Evolutionary conservation across 2,888 invertebrate species (phyloP), one percentile per base, ranked within the genome.

Genomic region (Agonopterix heracliana): DNA sequence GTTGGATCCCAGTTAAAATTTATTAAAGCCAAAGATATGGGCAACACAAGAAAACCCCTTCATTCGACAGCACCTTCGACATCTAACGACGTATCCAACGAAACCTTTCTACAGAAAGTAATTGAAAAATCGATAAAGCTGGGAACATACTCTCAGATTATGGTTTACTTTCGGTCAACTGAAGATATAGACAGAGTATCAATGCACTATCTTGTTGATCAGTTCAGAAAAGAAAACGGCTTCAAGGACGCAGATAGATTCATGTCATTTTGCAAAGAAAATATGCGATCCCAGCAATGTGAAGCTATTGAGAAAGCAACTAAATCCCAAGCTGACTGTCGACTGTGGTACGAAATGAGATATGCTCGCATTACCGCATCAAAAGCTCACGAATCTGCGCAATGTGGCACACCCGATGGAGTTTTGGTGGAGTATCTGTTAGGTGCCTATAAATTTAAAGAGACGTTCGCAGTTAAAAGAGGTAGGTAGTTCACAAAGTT

Each of bases 291-390:
- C n/a, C n/a, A n/a, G n/a, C n/a, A n/a, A n/a, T n/a, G n/a, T n/a
- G n/a, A n/a, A n/a, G n/a, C n/a, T n/a, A n/a, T n/a, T n/a, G n/a
- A n/a, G n/a, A 9, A n/a, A 9, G 40, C 40, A 7, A 40, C 40
- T 9, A 40, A n/a, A 9, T 4, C 5, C 17, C 54, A 56, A 53
- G 43, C 50, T 41, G 53, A 50, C 45, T 53, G 46, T 40, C 51
- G 47, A 46, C 48, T 57, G 47, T 55, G 51, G 52, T 54, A 51
- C 51, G 52, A 54, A 46, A 51, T 55, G 50, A 49, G 55, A 45
- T 55, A 57, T 26, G 51, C 50, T 14, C 53, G 54, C 34, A 52
- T 54, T 48, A 53, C 54, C 40, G 57, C 53, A 48, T 56, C 55
- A 49, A 54, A 46, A 51, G 41, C 48, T 9, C 48, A 55, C 41